A percentile compares a stretch with the other conserved stretches of the same genome.
These are phyloP conservation scores for Manis javanica DNA, from an alignment of 2,797 vertebrate species.

Conservation along the genomic window DNA sequence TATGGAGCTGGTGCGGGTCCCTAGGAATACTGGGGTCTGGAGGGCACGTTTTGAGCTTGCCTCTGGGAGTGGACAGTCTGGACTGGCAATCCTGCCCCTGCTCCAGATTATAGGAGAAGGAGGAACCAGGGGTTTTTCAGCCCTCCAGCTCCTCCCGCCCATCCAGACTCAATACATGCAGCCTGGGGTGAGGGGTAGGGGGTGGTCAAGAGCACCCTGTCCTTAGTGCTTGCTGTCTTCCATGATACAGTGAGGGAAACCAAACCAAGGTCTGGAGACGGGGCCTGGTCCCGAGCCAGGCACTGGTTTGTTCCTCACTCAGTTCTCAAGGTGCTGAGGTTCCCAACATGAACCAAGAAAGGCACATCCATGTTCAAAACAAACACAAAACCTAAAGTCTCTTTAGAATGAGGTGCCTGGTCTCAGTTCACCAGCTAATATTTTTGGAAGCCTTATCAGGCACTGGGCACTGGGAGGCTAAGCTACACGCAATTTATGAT, in stretches of 20 bases:
- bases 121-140: neutral
- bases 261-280: neutral
- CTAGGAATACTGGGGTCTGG: neutral
- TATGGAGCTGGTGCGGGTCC: neutral
- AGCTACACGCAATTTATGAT: no score
- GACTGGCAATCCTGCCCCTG: neutral
- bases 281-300: neutral
- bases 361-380: neutral
- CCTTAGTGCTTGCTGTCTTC: neutral
- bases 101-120: neutral
- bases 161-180: neutral
- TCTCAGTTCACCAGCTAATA: neutral
- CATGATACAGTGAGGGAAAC: neutral
- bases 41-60: neutral
- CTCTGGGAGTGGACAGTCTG: neutral
- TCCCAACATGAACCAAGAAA: neutral
- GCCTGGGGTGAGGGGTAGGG: neutral
- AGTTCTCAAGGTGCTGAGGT: neutral
- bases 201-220: neutral
- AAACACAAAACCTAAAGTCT: neutral
- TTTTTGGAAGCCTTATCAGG: neutral
- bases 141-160: neutral
- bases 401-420: neutral
- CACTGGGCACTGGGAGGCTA: neutral
- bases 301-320: neutral